These are phyloP conservation scores for Pseudomugil gertrudae DNA, from an alignment of 2,797 vertebrate species.

Conservation along the genomic window DNA sequence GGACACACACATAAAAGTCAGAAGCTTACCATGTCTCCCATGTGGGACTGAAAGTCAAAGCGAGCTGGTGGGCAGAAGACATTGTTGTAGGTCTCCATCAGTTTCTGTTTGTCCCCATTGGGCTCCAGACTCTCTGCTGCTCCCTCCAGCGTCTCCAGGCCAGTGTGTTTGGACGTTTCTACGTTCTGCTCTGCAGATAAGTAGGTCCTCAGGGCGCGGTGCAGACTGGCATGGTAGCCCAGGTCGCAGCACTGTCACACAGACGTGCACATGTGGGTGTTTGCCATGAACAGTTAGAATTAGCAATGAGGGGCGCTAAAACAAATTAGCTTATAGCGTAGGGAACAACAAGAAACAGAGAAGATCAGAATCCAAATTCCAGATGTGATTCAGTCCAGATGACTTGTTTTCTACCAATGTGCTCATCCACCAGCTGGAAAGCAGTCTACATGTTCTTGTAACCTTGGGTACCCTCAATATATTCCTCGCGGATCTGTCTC, in stretches of 20 bases:
- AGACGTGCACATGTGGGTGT: slow-evolving; percentile 5
- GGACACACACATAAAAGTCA: neutral
- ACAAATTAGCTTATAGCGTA: neutral
- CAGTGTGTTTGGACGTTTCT: slow-evolving; percentile 93
- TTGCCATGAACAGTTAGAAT: neutral
- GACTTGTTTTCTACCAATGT: neutral
- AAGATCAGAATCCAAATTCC: neutral
- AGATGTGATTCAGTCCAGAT: neutral
- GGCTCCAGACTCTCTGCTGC: slow-evolving; percentile 94
- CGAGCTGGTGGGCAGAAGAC: slow-evolving; percentile 96
- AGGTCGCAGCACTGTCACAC: slow-evolving; percentile 94
- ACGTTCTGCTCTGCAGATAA: slow-evolving; percentile 95
- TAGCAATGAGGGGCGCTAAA: neutral
- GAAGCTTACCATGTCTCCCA: slow-evolving; percentile 91
- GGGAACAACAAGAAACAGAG: neutral
- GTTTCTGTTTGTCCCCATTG: slow-evolving; percentile 93
- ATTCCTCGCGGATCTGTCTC: too few species aligned
- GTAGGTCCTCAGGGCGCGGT: slow-evolving; percentile 94
- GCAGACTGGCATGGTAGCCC: slow-evolving; percentile 96
- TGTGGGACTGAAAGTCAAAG: slow-evolving; percentile 98
- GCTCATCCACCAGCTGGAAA: neutral
- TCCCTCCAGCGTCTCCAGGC: slow-evolving; percentile 92
- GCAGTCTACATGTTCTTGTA: neutral
- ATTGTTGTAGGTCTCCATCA: slow-evolving; percentile 98
- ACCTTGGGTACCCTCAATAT: neutral